A percentile compares a stretch with the other conserved stretches of the same genome.
phyloP scores from a whole-genome alignment of 2,888 invertebrate species.

The Emesis russula region DNA sequence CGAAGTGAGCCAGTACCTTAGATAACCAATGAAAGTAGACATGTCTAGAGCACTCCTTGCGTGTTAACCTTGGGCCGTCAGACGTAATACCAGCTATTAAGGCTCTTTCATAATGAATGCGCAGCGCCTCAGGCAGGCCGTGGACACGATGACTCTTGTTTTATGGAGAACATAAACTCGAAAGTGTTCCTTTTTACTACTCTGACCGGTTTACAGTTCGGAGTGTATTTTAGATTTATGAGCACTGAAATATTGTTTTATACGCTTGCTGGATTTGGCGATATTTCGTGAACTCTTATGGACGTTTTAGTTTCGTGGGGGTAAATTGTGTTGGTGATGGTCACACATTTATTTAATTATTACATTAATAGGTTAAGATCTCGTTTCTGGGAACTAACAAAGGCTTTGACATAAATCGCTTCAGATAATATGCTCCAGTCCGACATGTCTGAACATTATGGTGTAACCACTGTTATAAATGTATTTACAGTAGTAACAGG shows the following conservation, averaged over 20 bases:
- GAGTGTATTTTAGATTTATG: slow-evolving; percentile 14
- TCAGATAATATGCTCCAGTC: no score
- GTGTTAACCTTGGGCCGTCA: slow-evolving; percentile 67
- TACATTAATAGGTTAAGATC: neutral
- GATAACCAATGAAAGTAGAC: slow-evolving; percentile 1
- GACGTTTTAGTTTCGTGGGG: slow-evolving; percentile 11
- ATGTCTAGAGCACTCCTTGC: slow-evolving; percentile 54
- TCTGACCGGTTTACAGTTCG: slow-evolving; percentile 5
- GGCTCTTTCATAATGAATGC: slow-evolving; percentile 83
- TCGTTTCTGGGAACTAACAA: neutral
- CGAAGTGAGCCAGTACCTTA: neutral
- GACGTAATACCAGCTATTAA: slow-evolving; percentile 78
- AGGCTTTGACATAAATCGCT: no score
- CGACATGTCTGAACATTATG: no score
- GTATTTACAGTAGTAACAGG: no score
- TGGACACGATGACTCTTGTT: slow-evolving; percentile 59
- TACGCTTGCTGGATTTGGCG: neutral
- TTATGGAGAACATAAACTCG: slow-evolving; percentile 58
- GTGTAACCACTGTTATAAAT: no score
- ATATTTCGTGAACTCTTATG: slow-evolving; percentile 9
- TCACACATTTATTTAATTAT: slow-evolving; percentile 3
- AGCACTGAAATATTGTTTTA: slow-evolving; percentile 23
- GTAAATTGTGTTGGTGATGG: neutral
- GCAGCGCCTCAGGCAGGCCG: slow-evolving; percentile 42
- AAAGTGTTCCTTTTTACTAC: slow-evolving; percentile 30